A percentile compares a stretch with the other conserved stretches of the same genome.
phyloP scores from a whole-genome alignment of 2,113 vertebrate species.

The Pseudolaguvia tuberculata region DNA sequence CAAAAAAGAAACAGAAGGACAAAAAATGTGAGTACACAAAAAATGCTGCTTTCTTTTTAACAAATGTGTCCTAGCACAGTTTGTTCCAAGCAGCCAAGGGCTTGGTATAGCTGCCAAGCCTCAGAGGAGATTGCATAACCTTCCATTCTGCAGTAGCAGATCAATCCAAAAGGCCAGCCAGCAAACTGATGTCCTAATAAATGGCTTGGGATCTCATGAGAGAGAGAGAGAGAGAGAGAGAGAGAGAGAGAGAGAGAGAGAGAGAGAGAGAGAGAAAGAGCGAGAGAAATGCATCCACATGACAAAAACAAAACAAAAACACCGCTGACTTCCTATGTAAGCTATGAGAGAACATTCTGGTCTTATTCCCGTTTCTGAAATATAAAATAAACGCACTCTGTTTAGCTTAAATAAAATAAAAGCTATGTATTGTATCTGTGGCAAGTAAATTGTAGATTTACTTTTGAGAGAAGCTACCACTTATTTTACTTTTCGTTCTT shows the following conservation, averaged over 20 bases:
- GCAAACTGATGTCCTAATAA: conserved; percentile 28
- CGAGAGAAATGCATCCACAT: conserved; percentile 12
- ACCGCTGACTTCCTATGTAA: too few species aligned
- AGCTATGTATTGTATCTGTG: background rate
- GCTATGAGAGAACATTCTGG: too few species aligned
- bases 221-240: background rate
- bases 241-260: too few species aligned
- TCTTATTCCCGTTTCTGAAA: too few species aligned
- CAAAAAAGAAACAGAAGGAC: background rate
- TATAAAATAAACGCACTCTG: too few species aligned
- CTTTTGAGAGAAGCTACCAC: conserved; percentile 18
- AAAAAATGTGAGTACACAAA: conserved; percentile 5
- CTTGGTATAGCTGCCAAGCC: conserved; percentile 22
- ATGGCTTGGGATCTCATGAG: conserved; percentile 7
- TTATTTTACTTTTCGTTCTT: background rate
- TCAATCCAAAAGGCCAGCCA: conserved; percentile 39
- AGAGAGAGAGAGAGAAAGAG: background rate
- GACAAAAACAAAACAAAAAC: too few species aligned
- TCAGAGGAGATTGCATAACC: conserved; percentile 41
- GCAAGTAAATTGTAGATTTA: background rate
- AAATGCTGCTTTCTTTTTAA: conserved; percentile 1
- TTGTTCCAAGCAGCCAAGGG: conserved; percentile 13
- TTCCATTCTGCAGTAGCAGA: conserved; percentile 37
- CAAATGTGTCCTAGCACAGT: conserved; percentile 25
- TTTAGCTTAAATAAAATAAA: too few species aligned